Conservation (phyloP, 1,140 invertebrate genomes). For the Microplitis demolitor region DNA sequence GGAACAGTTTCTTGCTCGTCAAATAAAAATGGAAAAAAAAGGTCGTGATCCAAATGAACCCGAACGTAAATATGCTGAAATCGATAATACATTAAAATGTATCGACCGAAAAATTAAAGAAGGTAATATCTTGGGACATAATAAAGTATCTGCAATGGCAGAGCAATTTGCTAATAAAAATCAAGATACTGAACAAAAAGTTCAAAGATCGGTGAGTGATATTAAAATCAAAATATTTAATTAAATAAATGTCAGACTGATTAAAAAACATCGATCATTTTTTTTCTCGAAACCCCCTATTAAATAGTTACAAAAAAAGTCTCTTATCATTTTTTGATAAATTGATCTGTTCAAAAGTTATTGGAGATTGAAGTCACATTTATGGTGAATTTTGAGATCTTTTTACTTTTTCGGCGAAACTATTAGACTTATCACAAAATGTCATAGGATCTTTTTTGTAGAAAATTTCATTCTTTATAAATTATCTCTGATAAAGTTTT, state of each 20-base stretch:
- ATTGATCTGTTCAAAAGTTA: no score
- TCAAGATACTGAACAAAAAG: slow-evolving; percentile 63
- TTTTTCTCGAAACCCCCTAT: no score
- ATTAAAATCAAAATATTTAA: not conserved
- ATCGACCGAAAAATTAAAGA: slow-evolving; percentile 82
- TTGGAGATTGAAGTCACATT: no score
- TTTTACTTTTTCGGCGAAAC: no score
- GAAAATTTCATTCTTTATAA: no score
- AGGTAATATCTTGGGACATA: slow-evolving; percentile 74
- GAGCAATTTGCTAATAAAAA: slow-evolving; percentile 75
- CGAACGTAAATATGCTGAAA: slow-evolving; percentile 70
- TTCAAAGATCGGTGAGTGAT: slow-evolving; percentile 71
- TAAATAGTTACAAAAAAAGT: no score
- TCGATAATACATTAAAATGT: slow-evolving; percentile 81
- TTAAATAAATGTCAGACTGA: not conserved
- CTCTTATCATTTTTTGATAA: no score
- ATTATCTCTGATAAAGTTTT: no score
- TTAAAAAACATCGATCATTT: no score
- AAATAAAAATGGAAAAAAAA: slow-evolving; percentile 75
- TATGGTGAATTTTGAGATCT: no score
- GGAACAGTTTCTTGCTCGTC: slow-evolving; percentile 83
- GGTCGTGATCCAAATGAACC: slow-evolving; percentile 65
- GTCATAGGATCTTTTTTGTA: no score
- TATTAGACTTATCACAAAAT: no score
- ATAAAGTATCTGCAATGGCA: slow-evolving; percentile 88